Conservation (phyloP, 2,113 vertebrate species). For the Lethenteron camtschaticum region DNA sequence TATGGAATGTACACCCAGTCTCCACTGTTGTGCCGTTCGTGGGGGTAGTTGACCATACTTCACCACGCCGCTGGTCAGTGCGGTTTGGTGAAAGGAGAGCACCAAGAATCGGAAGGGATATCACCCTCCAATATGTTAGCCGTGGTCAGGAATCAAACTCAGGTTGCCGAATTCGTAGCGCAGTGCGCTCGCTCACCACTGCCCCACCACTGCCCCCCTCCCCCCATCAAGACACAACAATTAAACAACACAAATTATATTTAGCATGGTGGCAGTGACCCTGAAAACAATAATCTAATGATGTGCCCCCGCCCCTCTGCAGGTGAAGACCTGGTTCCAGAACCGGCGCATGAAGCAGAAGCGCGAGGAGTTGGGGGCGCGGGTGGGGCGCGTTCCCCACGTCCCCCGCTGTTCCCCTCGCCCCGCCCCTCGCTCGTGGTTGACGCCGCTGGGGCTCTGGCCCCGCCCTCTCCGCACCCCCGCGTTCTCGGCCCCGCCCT, state of each 20-base stretch:
- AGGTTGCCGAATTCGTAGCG: background rate
- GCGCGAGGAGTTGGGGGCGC: background rate
- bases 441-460: too few species aligned
- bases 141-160: background rate
- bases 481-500: too few species aligned
- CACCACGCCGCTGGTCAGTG: too few species aligned
- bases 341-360: conserved; percentile 3
- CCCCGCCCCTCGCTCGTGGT: too few species aligned
- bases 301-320: background rate
- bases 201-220: background rate
- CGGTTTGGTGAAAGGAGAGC: too few species aligned
- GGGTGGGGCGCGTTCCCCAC: background rate
- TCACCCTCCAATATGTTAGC: too few species aligned
- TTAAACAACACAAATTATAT: background rate
- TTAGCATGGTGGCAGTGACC: background rate
- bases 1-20: too few species aligned
- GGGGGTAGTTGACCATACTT: too few species aligned
- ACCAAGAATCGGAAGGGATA: too few species aligned
- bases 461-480: too few species aligned
- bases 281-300: background rate
- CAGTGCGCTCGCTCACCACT: background rate
- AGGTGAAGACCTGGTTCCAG: conserved; percentile 5
- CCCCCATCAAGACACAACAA: background rate
- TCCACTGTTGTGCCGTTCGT: too few species aligned
- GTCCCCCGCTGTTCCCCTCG: background rate